Base-by-base conservation (phyloP, 2,888 invertebrate species). In the Caenorhabditis doughertyi region DNA sequence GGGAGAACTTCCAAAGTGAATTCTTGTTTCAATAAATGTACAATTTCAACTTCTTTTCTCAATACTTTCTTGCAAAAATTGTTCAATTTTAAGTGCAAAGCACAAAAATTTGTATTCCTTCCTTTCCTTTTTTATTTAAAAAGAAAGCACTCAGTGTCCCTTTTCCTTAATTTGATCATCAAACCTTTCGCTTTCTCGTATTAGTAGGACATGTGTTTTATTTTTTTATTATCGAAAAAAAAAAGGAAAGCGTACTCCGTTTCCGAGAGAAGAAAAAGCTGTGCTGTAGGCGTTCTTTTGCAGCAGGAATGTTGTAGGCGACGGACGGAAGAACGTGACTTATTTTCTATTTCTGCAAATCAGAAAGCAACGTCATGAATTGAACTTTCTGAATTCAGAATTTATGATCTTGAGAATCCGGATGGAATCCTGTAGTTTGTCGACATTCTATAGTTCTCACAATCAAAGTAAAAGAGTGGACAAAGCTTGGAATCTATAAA, bases 81-180 rank as follows among this genome's bases (percentile, higher is more conserved):
- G 16, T 55, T 27, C 3, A 39, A 39, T 11, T 39, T 9, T 21
- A 49, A 51, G 65, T 35, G 27, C 65, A 65, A 65, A 65, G 51
- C 65, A 65, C 65, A 51, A 35, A 11, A 65, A 65, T 65, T 65
- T 65, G 65, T 65, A 65, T 65, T 65, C 65, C 25, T 65, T 35
- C 29, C 51, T 32, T 39, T 23, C 25, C 60, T 58, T 18, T 55
- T 32, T 5, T 29, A 29, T n/a, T 16, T 27, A 8, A 32, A 55
- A 32, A 32, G 32, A 32, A 18, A 51, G 65, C 65, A 49, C 35
- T 51, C 49, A 65, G 65, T 65, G 65, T 65, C 65, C 51, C 25
- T 58, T 56, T 21, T 47, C 18, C 3, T 60, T 71, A 71, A 71
- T 71, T 56, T 32, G 58, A 71, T 71, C 71, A 71, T 71, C 71